A percentile compares a stretch with the other conserved stretches of the same genome.
Conservation (phyloP, 2,113 vertebrate species). For the Oncorhynchus gorbuscha region DNA sequence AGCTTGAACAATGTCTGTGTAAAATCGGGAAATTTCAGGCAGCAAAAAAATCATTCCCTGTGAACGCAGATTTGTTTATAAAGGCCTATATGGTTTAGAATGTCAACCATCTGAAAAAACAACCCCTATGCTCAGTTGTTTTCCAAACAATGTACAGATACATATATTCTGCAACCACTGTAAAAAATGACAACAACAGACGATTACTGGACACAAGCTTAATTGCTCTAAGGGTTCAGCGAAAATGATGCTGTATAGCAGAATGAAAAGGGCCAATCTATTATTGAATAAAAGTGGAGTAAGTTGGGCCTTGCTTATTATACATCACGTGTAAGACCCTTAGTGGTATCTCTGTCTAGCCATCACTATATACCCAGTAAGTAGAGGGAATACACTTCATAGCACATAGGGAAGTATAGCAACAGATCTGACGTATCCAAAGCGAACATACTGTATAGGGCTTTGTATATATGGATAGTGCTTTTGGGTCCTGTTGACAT, state of each 20-base stretch:
- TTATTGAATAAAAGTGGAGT: too few relatives aligned
- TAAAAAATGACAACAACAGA: constrained; percentile 6
- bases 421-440: too few relatives aligned
- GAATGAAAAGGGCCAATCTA: constrained; percentile 16
- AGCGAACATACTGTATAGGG: background rate
- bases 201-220: constrained; percentile 21
- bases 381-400: background rate
- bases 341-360: too few relatives aligned
- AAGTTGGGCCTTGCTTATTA: too few relatives aligned
- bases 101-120: constrained; percentile 33
- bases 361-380: background rate
- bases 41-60: background rate
- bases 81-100: constrained; percentile 13
- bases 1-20: constrained; percentile 52
- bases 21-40: constrained; percentile 56
- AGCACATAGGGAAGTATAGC: too few relatives aligned
- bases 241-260: constrained; percentile 17
- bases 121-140: constrained; percentile 21
- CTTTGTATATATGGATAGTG: background rate
- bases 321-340: too few relatives aligned
- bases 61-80: constrained; percentile 53
- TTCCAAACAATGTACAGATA: background rate
- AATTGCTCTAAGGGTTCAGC: constrained; percentile 24
- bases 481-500: background rate
- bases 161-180: constrained; percentile 9